Conservation (phyloP, 2,113 vertebrate species). For the Mesitornis unicolor region DNA sequence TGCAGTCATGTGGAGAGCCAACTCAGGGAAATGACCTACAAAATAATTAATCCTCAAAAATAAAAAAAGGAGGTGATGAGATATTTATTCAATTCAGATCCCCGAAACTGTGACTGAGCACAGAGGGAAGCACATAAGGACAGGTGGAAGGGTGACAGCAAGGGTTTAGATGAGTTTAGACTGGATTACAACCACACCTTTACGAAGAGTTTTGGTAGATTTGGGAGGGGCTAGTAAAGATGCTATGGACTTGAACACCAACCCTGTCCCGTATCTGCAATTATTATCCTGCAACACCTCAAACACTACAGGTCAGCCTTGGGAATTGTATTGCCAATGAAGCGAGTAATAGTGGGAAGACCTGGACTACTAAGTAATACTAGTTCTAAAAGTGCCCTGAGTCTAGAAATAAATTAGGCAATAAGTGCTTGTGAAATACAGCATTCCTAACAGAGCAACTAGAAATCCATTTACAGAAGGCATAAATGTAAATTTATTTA, state of each 20-base stretch:
- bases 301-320: neutral
- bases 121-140: neutral
- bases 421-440: neutral
- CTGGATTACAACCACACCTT: neutral
- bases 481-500: neutral
- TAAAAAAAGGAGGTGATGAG: neutral
- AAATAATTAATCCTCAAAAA: neutral
- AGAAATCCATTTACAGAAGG: neutral
- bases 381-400: neutral
- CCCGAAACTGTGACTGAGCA: neutral
- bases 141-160: neutral
- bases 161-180: neutral
- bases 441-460: neutral
- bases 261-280: neutral
- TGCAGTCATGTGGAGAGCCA: neutral
- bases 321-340: neutral
- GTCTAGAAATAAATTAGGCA: neutral
- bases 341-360: neutral
- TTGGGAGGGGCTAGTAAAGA: neutral
- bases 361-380: neutral
- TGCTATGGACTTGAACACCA: neutral
- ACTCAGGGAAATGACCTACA: neutral
- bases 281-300: neutral
- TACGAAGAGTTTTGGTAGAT: neutral
- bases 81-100: neutral